Evolutionary conservation across 2,797 vertebrate species (phyloP).

Genomic region (Eidolon dupreanum): DNA sequence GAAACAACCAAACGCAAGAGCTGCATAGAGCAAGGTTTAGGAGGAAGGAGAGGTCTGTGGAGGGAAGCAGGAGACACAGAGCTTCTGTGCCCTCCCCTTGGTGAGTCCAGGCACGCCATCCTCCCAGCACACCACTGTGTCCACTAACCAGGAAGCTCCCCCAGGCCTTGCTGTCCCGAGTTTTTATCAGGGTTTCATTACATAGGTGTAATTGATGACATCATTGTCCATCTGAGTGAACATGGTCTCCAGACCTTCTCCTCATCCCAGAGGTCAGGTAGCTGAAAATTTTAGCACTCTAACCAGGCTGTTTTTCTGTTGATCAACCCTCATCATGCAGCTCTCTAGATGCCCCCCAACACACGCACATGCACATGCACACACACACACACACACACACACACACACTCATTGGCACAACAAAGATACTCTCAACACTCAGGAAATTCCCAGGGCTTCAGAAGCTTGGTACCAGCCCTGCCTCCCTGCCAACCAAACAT

Average conservation of each 20-base stretch:
- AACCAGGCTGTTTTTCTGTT: not conserved
- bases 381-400: not conserved
- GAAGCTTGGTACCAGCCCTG: not conserved
- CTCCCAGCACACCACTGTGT: not conserved
- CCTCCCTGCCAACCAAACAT: not conserved
- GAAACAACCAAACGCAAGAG: not conserved
- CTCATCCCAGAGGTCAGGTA: not conserved
- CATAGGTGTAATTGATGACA: not conserved
- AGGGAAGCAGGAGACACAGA: not conserved
- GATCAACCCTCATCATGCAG: not conserved
- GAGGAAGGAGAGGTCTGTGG: not conserved
- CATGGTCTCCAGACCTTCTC: not conserved
- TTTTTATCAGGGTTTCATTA: constrained; percentile 8
- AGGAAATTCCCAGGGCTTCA: not conserved
- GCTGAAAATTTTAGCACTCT: not conserved
- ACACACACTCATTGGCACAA: not conserved
- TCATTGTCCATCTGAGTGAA: not conserved
- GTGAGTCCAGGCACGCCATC: not conserved
- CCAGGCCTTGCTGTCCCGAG: not conserved
- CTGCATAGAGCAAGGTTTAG: not conserved
- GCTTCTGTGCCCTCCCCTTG: not conserved
- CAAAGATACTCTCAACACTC: not conserved
- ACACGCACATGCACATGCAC: not conserved
- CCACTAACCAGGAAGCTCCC: not conserved
- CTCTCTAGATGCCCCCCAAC: not conserved